Percentiles rank a stretch among this genome's conserved stretches.
Conservation (phyloP, 53 echinoderm and acorn worm genomes). For the Paracentrotus lividus region DNA sequence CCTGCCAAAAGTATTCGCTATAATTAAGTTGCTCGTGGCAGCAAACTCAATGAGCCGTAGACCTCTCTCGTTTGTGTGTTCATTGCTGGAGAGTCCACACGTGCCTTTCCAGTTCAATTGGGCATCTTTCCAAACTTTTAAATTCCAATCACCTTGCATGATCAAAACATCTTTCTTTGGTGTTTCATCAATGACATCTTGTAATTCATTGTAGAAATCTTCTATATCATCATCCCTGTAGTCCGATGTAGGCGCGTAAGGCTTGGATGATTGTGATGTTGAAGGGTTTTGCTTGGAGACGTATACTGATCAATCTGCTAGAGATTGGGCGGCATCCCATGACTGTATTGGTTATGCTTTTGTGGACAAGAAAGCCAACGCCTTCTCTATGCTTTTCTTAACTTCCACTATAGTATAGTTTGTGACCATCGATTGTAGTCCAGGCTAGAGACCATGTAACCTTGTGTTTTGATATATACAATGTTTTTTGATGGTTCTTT, state of each 20-base stretch:
- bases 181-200: no score
- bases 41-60: no score
- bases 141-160: conserved; percentile 42
- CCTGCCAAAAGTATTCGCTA: no score
- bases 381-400: conserved; percentile 71
- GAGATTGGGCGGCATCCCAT: conserved; percentile 69
- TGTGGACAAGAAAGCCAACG: conserved; percentile 75
- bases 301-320: conserved; percentile 70
- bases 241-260: conserved; percentile 70
- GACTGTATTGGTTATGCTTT: conserved; percentile 43
- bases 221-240: conserved; percentile 60
- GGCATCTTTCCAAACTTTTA: no score
- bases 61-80: no score
- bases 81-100: no score
- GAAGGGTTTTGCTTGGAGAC: conserved; percentile 69
- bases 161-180: no score
- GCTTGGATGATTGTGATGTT: conserved; percentile 79
- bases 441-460: no score
- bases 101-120: no score
- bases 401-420: conserved; percentile 52
- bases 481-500: no score
- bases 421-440: conserved; percentile 61
- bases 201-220: not conserved
- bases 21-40: no score
- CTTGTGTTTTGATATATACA: no score